Evolutionary conservation across 2,888 invertebrate genomes (phyloP).

Genomic region (Temnothorax rugatulus): DNA sequence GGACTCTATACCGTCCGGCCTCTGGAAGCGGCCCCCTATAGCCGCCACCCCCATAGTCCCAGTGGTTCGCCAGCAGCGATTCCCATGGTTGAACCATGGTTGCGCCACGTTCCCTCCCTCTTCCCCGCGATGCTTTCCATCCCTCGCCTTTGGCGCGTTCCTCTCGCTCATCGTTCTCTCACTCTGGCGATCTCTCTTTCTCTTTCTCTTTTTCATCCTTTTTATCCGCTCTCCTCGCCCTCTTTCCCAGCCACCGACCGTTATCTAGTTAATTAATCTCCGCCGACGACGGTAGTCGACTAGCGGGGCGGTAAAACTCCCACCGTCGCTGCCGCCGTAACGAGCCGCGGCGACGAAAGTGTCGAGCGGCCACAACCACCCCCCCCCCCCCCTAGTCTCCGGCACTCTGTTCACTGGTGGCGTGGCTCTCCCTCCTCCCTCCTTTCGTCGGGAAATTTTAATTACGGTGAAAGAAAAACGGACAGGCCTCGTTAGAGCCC

Average conservation of each 20-base stretch:
- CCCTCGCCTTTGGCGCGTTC: conserved; percentile 15
- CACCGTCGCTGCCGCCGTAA: conserved; percentile 73
- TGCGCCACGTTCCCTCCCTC: conserved; percentile 10
- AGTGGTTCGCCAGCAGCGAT: conserved; percentile 16
- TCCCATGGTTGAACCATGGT: conserved; percentile 37
- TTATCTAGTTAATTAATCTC: conserved; percentile 86
- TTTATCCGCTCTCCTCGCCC: conserved; percentile 59
- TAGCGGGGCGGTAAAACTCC: conserved; percentile 77
- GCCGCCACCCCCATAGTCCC: conserved; percentile 41
- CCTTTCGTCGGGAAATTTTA: conserved; percentile 63
- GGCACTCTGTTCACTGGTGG: background rate
- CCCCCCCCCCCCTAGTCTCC: background rate
- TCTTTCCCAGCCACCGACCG: conserved; percentile 71
- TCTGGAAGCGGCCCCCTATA: conserved; percentile 62
- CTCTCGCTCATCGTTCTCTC: conserved; percentile 41
- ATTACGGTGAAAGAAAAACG: conserved; percentile 59
- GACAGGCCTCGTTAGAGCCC: conserved; percentile 19
- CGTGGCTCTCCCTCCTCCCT: conserved; percentile 36
- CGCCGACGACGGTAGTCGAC: conserved; percentile 77
- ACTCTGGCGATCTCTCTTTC: conserved; percentile 22
- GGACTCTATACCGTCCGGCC: conserved; percentile 67
- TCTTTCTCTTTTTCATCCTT: conserved; percentile 46
- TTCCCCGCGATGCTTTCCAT: conserved; percentile 33
- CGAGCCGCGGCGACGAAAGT: conserved; percentile 78
- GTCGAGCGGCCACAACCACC: conserved; percentile 60